Evolutionary conservation across 2,888 invertebrate genomes (phyloP).

Genomic region (Ectemnius cavifrons): DNA sequence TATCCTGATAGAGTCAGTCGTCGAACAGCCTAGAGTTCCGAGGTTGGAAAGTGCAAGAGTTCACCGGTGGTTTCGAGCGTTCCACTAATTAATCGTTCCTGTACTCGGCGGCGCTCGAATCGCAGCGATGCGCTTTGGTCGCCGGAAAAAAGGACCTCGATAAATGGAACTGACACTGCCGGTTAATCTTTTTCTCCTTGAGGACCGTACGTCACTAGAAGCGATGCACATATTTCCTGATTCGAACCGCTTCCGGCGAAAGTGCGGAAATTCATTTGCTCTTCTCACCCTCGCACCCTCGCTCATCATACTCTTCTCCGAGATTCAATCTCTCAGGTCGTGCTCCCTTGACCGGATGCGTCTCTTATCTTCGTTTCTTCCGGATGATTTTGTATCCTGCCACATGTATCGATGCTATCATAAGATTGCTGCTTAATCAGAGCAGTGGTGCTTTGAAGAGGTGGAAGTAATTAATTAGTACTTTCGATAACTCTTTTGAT

Average conservation of each 20-base stretch:
- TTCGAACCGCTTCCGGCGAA: slow-evolving; percentile 30
- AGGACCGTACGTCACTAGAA: slow-evolving; percentile 49
- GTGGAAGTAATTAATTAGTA: too few species aligned
- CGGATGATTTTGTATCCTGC: too few species aligned
- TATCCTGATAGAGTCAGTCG: too few species aligned
- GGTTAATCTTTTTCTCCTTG: slow-evolving; percentile 38
- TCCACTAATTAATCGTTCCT: slow-evolving; percentile 57
- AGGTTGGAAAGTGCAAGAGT: slow-evolving; percentile 12
- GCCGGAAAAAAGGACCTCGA: slow-evolving; percentile 35
- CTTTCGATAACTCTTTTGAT: too few species aligned
- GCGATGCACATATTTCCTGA: slow-evolving; percentile 51
- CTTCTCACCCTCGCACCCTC: slow-evolving; percentile 6
- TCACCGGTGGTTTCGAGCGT: slow-evolving; percentile 36
- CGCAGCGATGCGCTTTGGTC: background rate
- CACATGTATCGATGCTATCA: too few species aligned
- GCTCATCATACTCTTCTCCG: slow-evolving; percentile 5
- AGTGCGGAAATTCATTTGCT: slow-evolving; percentile 53
- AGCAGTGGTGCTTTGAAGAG: too few species aligned
- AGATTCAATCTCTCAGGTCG: slow-evolving; percentile 34
- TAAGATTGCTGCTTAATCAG: too few species aligned
- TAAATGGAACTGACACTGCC: slow-evolving; percentile 49
- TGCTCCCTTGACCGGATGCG: background rate
- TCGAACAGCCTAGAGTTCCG: too few species aligned
- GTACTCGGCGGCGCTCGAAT: slow-evolving; percentile 26
- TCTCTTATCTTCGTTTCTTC: too few species aligned